Evolutionary conservation across 2,888 invertebrate genomes (phyloP), one percentile per base, ranked within the genome.

Genomic region (Gymnoscelis rufifasciata): DNA sequence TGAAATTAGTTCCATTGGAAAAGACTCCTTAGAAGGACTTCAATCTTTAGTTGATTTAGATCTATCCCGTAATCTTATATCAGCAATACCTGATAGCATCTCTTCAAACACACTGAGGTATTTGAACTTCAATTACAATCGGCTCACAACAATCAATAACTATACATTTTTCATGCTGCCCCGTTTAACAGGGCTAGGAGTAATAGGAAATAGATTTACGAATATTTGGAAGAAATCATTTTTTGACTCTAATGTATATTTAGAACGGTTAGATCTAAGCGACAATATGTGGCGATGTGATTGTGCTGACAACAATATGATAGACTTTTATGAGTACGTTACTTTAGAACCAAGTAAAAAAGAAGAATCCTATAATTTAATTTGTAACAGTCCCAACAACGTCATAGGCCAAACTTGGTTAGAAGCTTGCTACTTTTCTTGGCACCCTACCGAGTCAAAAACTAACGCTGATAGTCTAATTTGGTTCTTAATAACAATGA

Each of bases 281-380:
- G 93, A 94, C 62, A 95, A 95, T 71, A 92, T 93, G 56, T 95
- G 94, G 94, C 87, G 92, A 49, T 95, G 95, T 68, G 92, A 93
- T 52, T 95, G 95, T 62, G 58, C 71, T n/a, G 90, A 90, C 52
- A 57, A 62, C 0, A 86, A 90, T 13, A 90, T 94, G 68, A 83
- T 89, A 43, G 84, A 90, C 7, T 90, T 92, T 62, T 93, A 90
- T 57, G 87, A 90, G 48, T 93, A 82, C 66, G 64, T 94, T 8
- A 90, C 89, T 1, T 69, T 88, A 11, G 84, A 88, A 50, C 91
- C 92, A 1, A 79, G 79, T 14, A 92, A 90, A 64, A 89, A 88
- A 38, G 83, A 79, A 57, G 81, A 83, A 54, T 84, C 80, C 0
- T 80, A 71, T 47, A 84, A 88, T 51, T 74, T 93, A 38, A 80